Evolutionary conservation across 2,113 vertebrate species (phyloP), one percentile per base, ranked within the genome.

Genomic region (Rhinoptilus africanus): DNA sequence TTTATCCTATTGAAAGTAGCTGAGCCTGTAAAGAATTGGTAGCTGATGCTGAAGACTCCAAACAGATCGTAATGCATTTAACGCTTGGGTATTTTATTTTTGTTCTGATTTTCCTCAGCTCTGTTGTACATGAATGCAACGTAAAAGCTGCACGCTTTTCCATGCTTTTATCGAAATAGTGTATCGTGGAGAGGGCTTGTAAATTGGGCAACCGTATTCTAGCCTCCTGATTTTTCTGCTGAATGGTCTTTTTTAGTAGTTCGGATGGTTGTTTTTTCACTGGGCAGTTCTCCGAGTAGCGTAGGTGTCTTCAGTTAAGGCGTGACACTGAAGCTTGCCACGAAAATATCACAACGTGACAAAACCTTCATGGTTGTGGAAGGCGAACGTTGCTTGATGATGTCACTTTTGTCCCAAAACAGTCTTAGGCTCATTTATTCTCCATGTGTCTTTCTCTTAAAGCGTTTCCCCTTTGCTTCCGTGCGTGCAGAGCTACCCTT

Each of bases 1-100:
- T 95, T 97, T 94, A 85, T 68, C 66, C 86, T 75, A 54, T 64
- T 95, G 91, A 92, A 92, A 87, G 39, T 18, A 86, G 88, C 92
- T 78, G 83, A 93, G 94, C 86, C 91, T 69, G 76, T 74, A 43
- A 93, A 92, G 92, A 92, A 68, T 34, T 12, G 4, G 69, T 45
- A 77, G 85, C 92, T 94, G 95, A 59, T 45, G 81, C 57, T 85
- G 62, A 68, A 91, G 41, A 41, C 84, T 93, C 88, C 77, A 57
- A 91, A 72, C 41, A 53, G 54, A 91, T 78, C 37, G 5, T 57
- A 64, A 45, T 12, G 51, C 8, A 1, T 87, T 91, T 79, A 78
- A 73, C 35, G 32, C 53, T 87, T 10, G 73, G 53, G 39, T 47
- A 4, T 6, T 71, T 41, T 48, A 39, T 39, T 76, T 78, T 35